A percentile compares a stretch with the other conserved stretches of the same genome.
phyloP scores from a whole-genome alignment of 2,888 invertebrate species.

The Netelia inedita region DNA sequence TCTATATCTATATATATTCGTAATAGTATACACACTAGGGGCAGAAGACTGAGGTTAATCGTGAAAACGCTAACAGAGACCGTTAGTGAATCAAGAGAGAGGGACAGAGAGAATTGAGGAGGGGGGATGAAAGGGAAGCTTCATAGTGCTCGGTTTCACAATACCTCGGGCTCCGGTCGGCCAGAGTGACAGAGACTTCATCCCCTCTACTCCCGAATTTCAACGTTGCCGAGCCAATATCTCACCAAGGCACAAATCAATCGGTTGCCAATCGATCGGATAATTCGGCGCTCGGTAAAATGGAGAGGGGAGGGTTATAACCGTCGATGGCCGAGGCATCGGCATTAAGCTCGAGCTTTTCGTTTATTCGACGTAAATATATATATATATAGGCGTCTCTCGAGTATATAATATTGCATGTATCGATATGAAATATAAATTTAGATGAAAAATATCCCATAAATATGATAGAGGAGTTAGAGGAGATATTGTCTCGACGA shows the following conservation, averaged over 20 bases:
- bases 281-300: conserved; percentile 75
- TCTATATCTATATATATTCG: neutral
- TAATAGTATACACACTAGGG: conserved; percentile 60
- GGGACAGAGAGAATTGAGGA: neutral
- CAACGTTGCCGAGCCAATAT: conserved; percentile 76
- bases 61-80: conserved; percentile 68
- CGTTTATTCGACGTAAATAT: conserved; percentile 51
- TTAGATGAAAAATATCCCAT: conserved; percentile 16
- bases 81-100: conserved; percentile 27
- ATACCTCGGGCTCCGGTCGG: conserved; percentile 8
- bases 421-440: conserved; percentile 10
- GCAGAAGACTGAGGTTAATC: conserved; percentile 79
- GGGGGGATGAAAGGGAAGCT: conserved; percentile 27
- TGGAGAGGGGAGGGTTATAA: conserved; percentile 18
- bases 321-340: conserved; percentile 38
- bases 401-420: neutral
- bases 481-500: neutral
- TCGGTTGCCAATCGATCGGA: conserved; percentile 80
- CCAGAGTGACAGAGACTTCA: conserved; percentile 30
- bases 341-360: conserved; percentile 66
- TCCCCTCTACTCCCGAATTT: conserved; percentile 71
- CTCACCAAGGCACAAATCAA: conserved; percentile 79
- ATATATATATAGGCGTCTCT: no score
- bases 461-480: conserved; percentile 2
- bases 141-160: conserved; percentile 54